Conservation (phyloP, 2,888 invertebrate species). For the Stenchaetothrips biformis region DNA sequence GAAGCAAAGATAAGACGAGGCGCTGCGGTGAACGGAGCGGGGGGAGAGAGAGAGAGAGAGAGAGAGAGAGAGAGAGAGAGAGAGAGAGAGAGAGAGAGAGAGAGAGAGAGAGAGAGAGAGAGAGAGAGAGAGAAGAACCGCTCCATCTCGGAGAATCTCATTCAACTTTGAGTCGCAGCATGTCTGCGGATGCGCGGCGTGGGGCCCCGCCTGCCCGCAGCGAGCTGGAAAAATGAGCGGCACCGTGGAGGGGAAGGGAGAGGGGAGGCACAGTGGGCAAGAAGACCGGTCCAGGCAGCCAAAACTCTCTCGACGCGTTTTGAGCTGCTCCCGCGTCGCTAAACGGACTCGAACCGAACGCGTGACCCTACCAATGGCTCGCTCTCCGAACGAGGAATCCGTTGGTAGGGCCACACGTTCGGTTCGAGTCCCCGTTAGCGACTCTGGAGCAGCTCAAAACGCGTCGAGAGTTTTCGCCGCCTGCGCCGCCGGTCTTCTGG, state of each 20-base stretch:
- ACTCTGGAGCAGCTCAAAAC: no score
- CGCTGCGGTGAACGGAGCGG: not conserved
- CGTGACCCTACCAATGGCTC: no score
- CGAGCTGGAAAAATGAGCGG: conserved; percentile 18
- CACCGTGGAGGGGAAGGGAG: not conserved
- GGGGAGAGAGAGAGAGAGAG: not conserved
- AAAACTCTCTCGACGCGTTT: no score
- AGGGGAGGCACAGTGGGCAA: no score
- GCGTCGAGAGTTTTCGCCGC: no score
- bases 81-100: not conserved
- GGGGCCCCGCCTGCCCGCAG: not conserved
- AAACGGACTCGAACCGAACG: no score
- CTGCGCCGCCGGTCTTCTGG: no score
- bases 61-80: conserved; percentile 5
- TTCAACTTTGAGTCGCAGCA: conserved; percentile 8
- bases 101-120: not conserved
- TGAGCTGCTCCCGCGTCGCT: no score
- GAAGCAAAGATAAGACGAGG: not conserved
- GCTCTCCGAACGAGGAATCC: no score
- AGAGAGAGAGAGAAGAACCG: not conserved
- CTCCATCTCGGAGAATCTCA: not conserved
- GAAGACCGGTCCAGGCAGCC: no score
- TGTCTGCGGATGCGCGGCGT: not conserved
- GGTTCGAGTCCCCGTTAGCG: no score
- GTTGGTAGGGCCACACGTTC: no score